Base-by-base conservation (phyloP, 2,113 vertebrate species). In the Sarotherodon lohbergeri region DNA sequence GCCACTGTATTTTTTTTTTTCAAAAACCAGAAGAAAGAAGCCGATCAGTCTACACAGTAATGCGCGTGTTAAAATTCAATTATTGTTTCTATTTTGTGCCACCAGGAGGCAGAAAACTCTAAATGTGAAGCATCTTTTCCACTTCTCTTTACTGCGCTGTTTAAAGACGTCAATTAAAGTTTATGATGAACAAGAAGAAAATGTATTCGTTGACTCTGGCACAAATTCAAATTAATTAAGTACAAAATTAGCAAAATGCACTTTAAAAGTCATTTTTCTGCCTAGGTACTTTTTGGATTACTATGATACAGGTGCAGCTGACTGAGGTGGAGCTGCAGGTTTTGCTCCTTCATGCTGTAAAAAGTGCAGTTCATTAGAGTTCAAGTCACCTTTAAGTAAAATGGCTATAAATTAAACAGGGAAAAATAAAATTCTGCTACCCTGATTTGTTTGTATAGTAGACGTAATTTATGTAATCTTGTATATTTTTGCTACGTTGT, bases 21-120 rank as follows among this genome's bases (percentile, higher is more conserved):
- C 3, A 63, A 19, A 63, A 36, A 63, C 17, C 11, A 36, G 17
- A 63, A 36, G 32, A 66, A 36, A n/a, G 2, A n/a, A 66, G 17
- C 1, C 6, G 9, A 48, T 27, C 22, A 7, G 22, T 46, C 39
- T 27, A 46, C 39, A 27, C 22, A 46, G 8, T 46, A 73, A 73
- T 6, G 22, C 22, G 4, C 5, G 39, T 46, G 22, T 27, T 46
- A 4, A 73, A 46, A 73, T 27, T 6, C 68, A 73, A 17, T 16
- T 22, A 48, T 46, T 73, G 14, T 46, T 73, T 46, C 41, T 48
- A 29, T 78, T 50, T 63, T 91, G 43, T 85, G 27, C 92, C 88
- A 92, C 81, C 50, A 91, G 90, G 89, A 27, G 90, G 89, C 86
- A 91, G 66, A 86, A 86, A 2, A 29, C 50, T 32, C 22, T 0